These are phyloP conservation scores for Drosophila cognata DNA, from an alignment of 2,888 invertebrate genomes.

Conservation along the genomic window DNA sequence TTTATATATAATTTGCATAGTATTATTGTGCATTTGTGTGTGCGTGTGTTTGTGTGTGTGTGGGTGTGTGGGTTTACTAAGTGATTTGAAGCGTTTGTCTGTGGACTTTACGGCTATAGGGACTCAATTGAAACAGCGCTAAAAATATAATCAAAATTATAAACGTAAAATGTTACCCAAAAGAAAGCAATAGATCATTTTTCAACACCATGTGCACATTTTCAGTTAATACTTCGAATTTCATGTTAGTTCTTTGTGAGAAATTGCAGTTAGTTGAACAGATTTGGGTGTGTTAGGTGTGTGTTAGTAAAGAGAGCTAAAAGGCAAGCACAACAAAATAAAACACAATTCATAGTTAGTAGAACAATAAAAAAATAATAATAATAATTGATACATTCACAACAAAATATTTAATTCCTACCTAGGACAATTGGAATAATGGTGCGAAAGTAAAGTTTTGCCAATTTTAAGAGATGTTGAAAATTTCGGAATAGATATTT, in stretches of 20 bases:
- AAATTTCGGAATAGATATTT: slow-evolving; percentile 7
- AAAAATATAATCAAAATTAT: slow-evolving; percentile 69
- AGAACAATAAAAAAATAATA: background rate
- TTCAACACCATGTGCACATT: slow-evolving; percentile 27
- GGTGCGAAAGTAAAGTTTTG: slow-evolving; percentile 33
- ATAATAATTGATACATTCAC: background rate
- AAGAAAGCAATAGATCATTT: slow-evolving; percentile 18
- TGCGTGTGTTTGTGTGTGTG: background rate
- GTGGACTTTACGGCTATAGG: slow-evolving; percentile 50
- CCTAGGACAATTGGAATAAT: slow-evolving; percentile 14
- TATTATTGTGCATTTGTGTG: slow-evolving; percentile 13
- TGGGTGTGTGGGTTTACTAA: slow-evolving; percentile 34
- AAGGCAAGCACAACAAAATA: background rate
- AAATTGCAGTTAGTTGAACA: slow-evolving; percentile 9
- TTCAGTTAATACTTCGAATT: slow-evolving; percentile 3
- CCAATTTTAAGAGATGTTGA: slow-evolving; percentile 32
- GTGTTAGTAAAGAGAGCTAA: background rate
- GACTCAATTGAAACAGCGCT: slow-evolving; percentile 72
- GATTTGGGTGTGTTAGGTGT: background rate
- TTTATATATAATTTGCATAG: slow-evolving; percentile 22
- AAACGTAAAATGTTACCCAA: slow-evolving; percentile 45
- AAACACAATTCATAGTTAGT: background rate
- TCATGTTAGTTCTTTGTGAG: slow-evolving; percentile 11
- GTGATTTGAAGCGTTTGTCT: slow-evolving; percentile 38
- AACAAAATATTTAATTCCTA: slow-evolving; percentile 16